Evolutionary conservation across 2,888 invertebrate species (phyloP), one percentile per base, ranked within the genome.

Genomic region (Hypomecis punctinalis): DNA sequence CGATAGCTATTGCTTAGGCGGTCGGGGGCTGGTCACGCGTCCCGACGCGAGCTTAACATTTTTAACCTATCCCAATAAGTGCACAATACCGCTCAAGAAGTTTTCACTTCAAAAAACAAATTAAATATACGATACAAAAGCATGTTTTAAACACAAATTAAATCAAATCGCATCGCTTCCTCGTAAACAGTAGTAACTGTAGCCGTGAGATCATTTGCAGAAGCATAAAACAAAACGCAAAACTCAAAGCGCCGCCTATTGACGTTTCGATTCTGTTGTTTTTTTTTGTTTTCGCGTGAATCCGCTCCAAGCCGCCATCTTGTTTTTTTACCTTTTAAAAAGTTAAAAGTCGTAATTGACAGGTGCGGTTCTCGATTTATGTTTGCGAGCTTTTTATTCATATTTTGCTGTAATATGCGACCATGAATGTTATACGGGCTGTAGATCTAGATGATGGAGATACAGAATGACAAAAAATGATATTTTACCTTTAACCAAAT

Each of bases 321-420:
- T 63, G 46, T 49, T 63, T 66, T 56, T 56, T 57, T 59, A 7
- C 36, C 52, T 61, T 61, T 61, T 60, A 59, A 23, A 39, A 48
- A 47, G 47, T 42, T 61, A 56, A 47, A 57, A 37, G 13, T 35
- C 57, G 57, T 66, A 66, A 66, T 66, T 66, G 65, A 66, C 61
- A 66, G 65, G 36, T 53, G 61, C 53, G 13, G 45, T 66, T 39
- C 35, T 61, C 65, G 65, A 61, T 66, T 61, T 66, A 57, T 57
- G 57, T 40, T 51, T 40, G 42, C 23, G 42, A 13, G n/a, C 39
- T 60, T 64, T 60, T 64, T 64, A 53, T 61, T 65, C 61, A 65
- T 66, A 56, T 57, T 65, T 61, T 35, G 37, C 43, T 67, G 63
- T 67, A 62, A 49, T 66, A 62, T 62, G 55, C 59, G 23, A 23